Evolutionary conservation across 2,113 vertebrate species (phyloP).

Genomic region (Formicarius rufipectus): DNA sequence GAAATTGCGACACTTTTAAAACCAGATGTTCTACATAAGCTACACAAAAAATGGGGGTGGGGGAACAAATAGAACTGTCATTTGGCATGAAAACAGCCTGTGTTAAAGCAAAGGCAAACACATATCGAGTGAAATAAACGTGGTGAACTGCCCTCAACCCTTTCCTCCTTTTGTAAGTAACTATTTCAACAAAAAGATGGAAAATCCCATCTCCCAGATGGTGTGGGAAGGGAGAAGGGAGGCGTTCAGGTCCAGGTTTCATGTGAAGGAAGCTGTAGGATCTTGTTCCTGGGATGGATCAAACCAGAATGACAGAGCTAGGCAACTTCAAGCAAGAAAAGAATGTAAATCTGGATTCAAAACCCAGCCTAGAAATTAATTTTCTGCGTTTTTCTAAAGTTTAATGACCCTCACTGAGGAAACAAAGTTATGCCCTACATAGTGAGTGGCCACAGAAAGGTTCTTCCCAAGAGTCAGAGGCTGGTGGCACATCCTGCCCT

Average conservation of each 20-base stretch:
- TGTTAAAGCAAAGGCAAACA: slow-evolving; percentile 37
- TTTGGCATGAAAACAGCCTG: slow-evolving; percentile 52
- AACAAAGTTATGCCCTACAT: not conserved
- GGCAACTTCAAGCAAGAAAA: not conserved
- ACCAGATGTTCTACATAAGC: slow-evolving; percentile 85
- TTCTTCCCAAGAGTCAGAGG: not conserved
- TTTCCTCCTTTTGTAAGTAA: slow-evolving; percentile 31
- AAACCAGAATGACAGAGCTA: slow-evolving; percentile 25
- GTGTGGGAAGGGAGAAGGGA: slow-evolving; percentile 6
- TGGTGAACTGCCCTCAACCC: slow-evolving; percentile 39
- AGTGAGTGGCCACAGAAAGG: not conserved
- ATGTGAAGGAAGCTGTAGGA: slow-evolving; percentile 12
- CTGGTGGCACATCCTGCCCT: not conserved
- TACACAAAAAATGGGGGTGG: slow-evolving; percentile 48
- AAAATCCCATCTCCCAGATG: slow-evolving; percentile 33
- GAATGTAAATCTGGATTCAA: not conserved
- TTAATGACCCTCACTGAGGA: not conserved
- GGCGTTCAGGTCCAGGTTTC: slow-evolving; percentile 2
- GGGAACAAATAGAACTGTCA: slow-evolving; percentile 57
- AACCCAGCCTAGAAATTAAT: not conserved
- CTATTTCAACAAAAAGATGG: slow-evolving; percentile 35
- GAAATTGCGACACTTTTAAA: slow-evolving; percentile 86
- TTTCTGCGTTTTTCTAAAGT: not conserved
- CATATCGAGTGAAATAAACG: slow-evolving; percentile 51
- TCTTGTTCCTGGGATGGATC: slow-evolving; percentile 18